These are phyloP conservation scores for Lepeophtheirus salmonis DNA, from an alignment of 1,140 invertebrate species.

Conservation along the genomic window DNA sequence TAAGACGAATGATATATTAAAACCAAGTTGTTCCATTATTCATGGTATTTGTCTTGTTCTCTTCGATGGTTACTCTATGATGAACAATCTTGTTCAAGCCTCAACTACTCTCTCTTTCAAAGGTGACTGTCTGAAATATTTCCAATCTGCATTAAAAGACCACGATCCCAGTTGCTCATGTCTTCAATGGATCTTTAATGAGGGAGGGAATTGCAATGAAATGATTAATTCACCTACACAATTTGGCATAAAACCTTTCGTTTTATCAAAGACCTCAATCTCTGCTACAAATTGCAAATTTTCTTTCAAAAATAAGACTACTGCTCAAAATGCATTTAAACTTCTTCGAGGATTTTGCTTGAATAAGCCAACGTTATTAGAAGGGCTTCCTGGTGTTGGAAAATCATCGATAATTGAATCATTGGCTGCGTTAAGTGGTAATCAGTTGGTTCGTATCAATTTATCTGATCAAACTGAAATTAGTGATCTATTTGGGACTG, in stretches of 20 bases:
- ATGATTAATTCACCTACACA: slow-evolving; percentile 22
- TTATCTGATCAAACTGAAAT: slow-evolving; percentile 97
- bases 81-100: not conserved
- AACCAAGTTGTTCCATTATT: slow-evolving; percentile 42
- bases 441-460: slow-evolving; percentile 74
- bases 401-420: slow-evolving; percentile 87
- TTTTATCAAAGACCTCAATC: slow-evolving; percentile 30
- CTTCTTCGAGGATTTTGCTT: slow-evolving; percentile 71
- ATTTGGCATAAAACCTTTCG: slow-evolving; percentile 54
- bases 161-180: slow-evolving; percentile 1
- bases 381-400: slow-evolving; percentile 94
- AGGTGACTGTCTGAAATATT: not conserved
- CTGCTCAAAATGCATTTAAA: slow-evolving; percentile 57
- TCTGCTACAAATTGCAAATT: slow-evolving; percentile 29
- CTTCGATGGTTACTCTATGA: slow-evolving; percentile 46
- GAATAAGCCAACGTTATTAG: slow-evolving; percentile 70
- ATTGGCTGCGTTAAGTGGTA: slow-evolving; percentile 62
- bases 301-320: slow-evolving; percentile 60
- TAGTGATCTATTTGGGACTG: slow-evolving; percentile 90
- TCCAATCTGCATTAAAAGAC: not conserved
- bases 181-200: not conserved
- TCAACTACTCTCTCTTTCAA: not conserved
- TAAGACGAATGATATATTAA: slow-evolving; percentile 25
- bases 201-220: slow-evolving; percentile 15
- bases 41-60: slow-evolving; percentile 80